phyloP scores from a whole-genome alignment of 1,140 invertebrate genomes.

The Matsumurasca onukii region DNA sequence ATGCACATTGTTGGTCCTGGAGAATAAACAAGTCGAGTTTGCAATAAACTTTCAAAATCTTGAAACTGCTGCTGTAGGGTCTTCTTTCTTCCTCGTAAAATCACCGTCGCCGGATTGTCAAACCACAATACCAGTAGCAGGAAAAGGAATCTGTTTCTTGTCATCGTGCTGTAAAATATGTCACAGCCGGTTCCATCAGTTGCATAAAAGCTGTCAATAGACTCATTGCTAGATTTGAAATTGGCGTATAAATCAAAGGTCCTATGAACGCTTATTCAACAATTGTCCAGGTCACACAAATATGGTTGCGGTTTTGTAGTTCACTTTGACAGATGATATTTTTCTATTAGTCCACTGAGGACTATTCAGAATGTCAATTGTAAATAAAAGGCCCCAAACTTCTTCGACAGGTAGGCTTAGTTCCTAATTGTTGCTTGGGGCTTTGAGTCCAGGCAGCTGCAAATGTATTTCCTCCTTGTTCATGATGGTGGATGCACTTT shows the following conservation, averaged over 20 bases:
- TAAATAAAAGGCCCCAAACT: slow-evolving; percentile 17
- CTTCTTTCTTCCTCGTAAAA: slow-evolving; percentile 3
- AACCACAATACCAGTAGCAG: slow-evolving; percentile 34
- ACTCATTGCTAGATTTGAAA: slow-evolving; percentile 38
- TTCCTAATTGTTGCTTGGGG: slow-evolving; percentile 18
- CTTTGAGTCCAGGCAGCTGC: neutral
- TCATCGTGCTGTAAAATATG: slow-evolving; percentile 38
- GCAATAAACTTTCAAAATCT: slow-evolving; percentile 44
- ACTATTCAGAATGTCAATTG: slow-evolving; percentile 2
- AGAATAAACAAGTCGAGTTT: slow-evolving; percentile 39
- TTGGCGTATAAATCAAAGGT: slow-evolving; percentile 31
- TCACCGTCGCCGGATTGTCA: neutral
- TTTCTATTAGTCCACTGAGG: slow-evolving; percentile 25
- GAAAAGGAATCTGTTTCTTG: slow-evolving; percentile 38
- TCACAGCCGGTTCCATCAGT: slow-evolving; percentile 38
- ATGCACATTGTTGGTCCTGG: slow-evolving; percentile 34
- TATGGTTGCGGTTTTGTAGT: neutral
- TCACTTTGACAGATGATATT: neutral
- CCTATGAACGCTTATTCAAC: slow-evolving; percentile 36
- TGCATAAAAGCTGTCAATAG: slow-evolving; percentile 36
- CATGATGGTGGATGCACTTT: no score
- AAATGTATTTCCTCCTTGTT: no score
- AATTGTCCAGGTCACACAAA: neutral
- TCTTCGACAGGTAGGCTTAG: neutral
- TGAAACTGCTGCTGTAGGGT: slow-evolving; percentile 22